Evolutionary conservation across 2,888 invertebrate species (phyloP).

Genomic region (Cheilosia urbana): DNA sequence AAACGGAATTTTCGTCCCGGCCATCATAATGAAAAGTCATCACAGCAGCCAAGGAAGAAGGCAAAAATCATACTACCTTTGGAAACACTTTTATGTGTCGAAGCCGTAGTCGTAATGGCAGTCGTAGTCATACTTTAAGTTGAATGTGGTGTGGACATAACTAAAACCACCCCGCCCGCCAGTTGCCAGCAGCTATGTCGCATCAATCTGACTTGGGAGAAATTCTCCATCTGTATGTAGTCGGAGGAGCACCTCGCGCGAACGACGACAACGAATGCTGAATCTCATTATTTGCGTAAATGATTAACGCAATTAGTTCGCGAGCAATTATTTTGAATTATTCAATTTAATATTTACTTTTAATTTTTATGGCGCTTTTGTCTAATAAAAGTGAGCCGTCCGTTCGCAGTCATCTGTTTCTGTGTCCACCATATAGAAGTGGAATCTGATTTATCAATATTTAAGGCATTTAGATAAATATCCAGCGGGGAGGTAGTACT

Average conservation of each 20-base stretch:
- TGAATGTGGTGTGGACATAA: constrained; percentile 37
- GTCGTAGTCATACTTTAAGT: constrained; percentile 13
- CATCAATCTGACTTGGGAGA: constrained; percentile 14
- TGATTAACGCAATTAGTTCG: constrained; percentile 77
- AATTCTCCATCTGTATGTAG: not conserved
- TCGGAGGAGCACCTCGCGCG: constrained; percentile 51
- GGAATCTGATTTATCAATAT: constrained; percentile 47
- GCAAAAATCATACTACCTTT: not conserved
- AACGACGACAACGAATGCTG: constrained; percentile 31
- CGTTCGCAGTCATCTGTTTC: not conserved
- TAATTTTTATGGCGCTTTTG: constrained; percentile 74
- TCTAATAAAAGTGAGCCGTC: constrained; percentile 40
- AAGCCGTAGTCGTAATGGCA: no score
- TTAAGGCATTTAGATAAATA: constrained; percentile 29
- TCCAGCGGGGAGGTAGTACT: not conserved
- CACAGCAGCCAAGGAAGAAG: not conserved
- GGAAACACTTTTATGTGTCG: constrained; percentile 19
- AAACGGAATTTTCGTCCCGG: not conserved
- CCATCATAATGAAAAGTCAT: not conserved
- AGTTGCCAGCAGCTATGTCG: no score
- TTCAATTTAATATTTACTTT: constrained; percentile 83
- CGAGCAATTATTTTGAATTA: constrained; percentile 83
- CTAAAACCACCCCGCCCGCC: not conserved
- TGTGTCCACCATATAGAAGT: constrained; percentile 7
- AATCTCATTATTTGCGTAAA: constrained; percentile 76